phyloP scores from a whole-genome alignment of 2,113 vertebrate genomes.

The Microcebus tavaratra region DNA sequence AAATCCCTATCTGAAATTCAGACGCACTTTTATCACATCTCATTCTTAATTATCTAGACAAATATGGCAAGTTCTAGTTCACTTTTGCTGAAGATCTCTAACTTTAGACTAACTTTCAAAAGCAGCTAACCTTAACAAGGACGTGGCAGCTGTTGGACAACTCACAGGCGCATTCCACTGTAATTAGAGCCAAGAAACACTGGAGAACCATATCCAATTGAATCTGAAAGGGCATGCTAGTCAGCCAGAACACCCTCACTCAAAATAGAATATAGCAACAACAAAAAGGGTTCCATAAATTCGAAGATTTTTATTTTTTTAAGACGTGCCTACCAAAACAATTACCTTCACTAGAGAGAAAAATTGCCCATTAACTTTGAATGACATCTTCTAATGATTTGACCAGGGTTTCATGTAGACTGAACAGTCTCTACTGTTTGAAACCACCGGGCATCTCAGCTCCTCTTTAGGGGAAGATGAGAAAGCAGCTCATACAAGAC shows the following conservation, averaged over 20 bases:
- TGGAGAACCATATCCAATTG: not conserved
- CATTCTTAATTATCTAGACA: conserved; percentile 27
- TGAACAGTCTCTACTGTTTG: not conserved
- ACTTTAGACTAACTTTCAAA: not conserved
- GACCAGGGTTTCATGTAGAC: not conserved
- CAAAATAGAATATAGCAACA: not conserved
- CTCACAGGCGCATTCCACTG: not conserved
- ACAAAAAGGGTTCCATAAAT: not conserved
- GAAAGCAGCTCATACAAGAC: not conserved
- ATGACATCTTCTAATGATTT: not conserved
- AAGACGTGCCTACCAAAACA: not conserved
- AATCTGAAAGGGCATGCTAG: not conserved
- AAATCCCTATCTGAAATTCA: not conserved
- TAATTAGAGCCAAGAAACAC: conserved; percentile 14
- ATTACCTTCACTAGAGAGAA: not conserved
- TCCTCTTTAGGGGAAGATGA: not conserved
- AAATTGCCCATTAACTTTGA: not conserved
- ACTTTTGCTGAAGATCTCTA: not conserved
- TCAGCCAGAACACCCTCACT: not conserved
- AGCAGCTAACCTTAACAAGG: not conserved
- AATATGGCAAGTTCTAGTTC: not conserved
- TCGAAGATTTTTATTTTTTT: not conserved
- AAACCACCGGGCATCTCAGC: not conserved
- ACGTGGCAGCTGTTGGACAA: not conserved
- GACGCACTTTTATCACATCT: not conserved